These are phyloP conservation scores for Drosophila takahashii DNA, from an alignment of 1,140 invertebrate genomes.

Conservation along the genomic window DNA sequence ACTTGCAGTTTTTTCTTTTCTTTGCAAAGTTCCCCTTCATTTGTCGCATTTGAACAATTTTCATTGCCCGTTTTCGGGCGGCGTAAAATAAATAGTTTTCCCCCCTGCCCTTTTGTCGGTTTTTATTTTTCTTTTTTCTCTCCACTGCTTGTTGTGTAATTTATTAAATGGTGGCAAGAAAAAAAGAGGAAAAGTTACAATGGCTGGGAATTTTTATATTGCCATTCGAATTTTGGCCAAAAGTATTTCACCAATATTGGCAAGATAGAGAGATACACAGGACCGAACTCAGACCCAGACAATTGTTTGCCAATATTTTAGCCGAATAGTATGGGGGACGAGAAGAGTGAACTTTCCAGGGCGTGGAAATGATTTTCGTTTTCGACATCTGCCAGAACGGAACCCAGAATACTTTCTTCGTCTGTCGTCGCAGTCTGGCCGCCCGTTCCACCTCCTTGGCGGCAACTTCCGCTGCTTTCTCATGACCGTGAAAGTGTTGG, in stretches of 20 bases:
- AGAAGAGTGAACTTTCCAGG: constrained; percentile 2
- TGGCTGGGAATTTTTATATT: constrained; percentile 78
- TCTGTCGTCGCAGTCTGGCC: constrained; percentile 54
- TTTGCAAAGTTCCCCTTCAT: constrained; percentile 12
- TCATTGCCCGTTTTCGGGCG: constrained; percentile 72
- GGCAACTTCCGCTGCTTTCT: constrained; percentile 34
- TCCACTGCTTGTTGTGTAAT: constrained; percentile 65
- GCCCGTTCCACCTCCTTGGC: constrained; percentile 1
- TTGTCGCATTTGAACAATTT: constrained; percentile 67
- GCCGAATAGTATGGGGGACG: background rate
- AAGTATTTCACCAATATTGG: constrained; percentile 65
- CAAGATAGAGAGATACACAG: constrained; percentile 20
- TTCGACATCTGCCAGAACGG: constrained; percentile 70
- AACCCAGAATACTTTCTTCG: constrained; percentile 72
- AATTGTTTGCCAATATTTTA: constrained; percentile 60
- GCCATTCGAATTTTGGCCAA: constrained; percentile 56
- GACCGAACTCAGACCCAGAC: constrained; percentile 27
- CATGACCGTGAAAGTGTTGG: constrained; percentile 72
- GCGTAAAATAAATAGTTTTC: constrained; percentile 54
- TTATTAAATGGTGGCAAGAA: constrained; percentile 59
- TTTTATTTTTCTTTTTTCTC: background rate
- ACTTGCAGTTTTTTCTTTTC: constrained; percentile 25
- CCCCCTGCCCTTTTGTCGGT: background rate
- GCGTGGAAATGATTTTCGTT: constrained; percentile 68
- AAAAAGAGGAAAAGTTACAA: background rate